Conservation (phyloP, 2,888 invertebrate genomes). For the Dynastes hyllus region DNA sequence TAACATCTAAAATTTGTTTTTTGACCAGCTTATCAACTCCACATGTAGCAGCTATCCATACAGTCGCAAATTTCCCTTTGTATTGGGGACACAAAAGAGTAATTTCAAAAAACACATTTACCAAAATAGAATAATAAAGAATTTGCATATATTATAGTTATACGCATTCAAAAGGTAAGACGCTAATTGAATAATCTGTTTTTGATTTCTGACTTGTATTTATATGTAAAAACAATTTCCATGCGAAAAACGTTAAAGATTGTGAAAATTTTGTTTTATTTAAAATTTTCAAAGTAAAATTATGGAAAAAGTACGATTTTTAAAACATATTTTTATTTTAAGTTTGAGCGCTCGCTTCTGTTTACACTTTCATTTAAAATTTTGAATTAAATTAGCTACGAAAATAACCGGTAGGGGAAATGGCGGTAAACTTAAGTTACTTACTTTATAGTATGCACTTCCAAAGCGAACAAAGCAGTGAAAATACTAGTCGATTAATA, state of each 20-base stretch:
- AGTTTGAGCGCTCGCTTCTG: too few species aligned
- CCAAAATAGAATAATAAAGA: not conserved
- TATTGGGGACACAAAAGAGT: slow-evolving; percentile 38
- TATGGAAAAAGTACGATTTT: too few species aligned
- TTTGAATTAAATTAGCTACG: too few species aligned
- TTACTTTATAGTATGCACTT: too few species aligned
- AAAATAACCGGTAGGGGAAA: too few species aligned
- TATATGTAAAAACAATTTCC: not conserved
- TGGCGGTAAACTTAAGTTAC: too few species aligned
- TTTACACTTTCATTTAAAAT: too few species aligned
- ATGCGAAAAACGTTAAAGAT: not conserved
- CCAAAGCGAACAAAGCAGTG: too few species aligned
- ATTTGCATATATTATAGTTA: too few species aligned
- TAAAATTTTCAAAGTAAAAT: not conserved
- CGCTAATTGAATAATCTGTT: not conserved
- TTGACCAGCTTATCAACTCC: slow-evolving; percentile 21
- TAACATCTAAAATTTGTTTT: slow-evolving; percentile 34
- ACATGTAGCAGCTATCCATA: slow-evolving; percentile 48
- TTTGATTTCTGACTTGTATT: not conserved
- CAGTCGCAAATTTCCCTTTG: slow-evolving; percentile 32
- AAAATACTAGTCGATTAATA: too few species aligned
- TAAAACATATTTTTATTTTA: too few species aligned
- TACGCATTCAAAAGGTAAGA: not conserved
- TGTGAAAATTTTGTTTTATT: not conserved
- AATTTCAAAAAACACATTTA: slow-evolving; percentile 43